Evolutionary conservation across 1,140 invertebrate species (phyloP).

Genomic region (Anadara kagoshimensis): DNA sequence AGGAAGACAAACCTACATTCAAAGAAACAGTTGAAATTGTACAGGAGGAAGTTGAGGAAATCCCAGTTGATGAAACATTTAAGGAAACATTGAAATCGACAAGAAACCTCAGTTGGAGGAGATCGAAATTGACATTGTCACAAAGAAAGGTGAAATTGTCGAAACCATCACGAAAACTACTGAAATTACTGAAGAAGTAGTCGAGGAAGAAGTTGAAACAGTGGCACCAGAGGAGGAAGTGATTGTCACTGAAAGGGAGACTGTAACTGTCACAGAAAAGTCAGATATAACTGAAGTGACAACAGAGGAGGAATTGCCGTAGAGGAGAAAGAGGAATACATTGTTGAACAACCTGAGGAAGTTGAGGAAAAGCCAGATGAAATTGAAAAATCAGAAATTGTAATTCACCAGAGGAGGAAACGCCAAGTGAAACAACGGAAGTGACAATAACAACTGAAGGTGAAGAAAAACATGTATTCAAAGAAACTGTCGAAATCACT

Average conservation of each 20-base stretch:
- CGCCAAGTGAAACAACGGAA: neutral
- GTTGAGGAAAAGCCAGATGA: constrained; percentile 10
- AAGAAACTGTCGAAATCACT: neutral
- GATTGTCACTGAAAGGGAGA: constrained; percentile 42
- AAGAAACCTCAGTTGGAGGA: constrained; percentile 36
- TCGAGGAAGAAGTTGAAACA: constrained; percentile 9
- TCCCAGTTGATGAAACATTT: neutral
- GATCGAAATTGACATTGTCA: neutral
- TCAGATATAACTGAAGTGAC: neutral
- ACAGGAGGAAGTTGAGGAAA: neutral
- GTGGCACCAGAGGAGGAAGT: constrained; percentile 38
- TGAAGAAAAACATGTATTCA: constrained; percentile 1
- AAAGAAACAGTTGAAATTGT: constrained; percentile 8
- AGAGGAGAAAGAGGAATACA: neutral
- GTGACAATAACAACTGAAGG: neutral
- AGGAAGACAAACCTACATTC: neutral
- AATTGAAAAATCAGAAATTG: constrained; percentile 5
- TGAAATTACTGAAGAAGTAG: constrained; percentile 13
- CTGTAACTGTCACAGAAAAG: constrained; percentile 24
- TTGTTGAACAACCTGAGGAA: neutral
- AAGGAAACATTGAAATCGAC: constrained; percentile 41
- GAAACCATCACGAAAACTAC: constrained; percentile 5
- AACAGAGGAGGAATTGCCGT: neutral
- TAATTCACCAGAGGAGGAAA: constrained; percentile 5
- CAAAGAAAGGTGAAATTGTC: neutral